These are phyloP conservation scores for Pangasius krempfi DNA, from an alignment of 2,797 vertebrate genomes.

Conservation along the genomic window DNA sequence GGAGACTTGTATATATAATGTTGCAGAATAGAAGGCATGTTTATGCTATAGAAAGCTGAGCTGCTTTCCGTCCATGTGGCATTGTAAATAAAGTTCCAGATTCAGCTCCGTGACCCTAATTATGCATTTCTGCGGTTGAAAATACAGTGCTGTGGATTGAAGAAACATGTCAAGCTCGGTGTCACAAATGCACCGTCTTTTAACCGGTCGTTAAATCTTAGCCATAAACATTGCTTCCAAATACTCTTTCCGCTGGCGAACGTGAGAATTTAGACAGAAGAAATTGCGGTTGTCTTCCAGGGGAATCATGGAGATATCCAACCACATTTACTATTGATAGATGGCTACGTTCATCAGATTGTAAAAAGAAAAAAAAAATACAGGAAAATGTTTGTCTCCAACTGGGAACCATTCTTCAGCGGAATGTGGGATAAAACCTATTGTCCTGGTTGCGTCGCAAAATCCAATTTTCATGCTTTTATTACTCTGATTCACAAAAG, in stretches of 20 bases:
- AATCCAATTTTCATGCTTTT: constrained; percentile 46
- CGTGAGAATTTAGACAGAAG: constrained; percentile 7
- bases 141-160: constrained; percentile 25
- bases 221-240: constrained; percentile 7
- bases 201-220: constrained; percentile 11
- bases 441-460: neutral
- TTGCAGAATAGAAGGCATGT: constrained; percentile 57
- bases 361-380: neutral
- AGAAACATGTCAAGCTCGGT: constrained; percentile 23
- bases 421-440: neutral
- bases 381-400: neutral
- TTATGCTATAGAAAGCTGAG: constrained; percentile 57
- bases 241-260: neutral
- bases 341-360: neutral
- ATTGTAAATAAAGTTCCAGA: constrained; percentile 60
- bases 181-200: constrained; percentile 14
- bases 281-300: neutral
- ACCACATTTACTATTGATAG: neutral
- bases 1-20: constrained; percentile 53
- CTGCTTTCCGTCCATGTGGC: constrained; percentile 54
- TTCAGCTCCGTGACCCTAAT: constrained; percentile 21
- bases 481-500: constrained; percentile 66
- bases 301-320: neutral
- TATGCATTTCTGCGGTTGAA: constrained; percentile 59
- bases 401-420: neutral